Conservation (phyloP, 2,797 vertebrate genomes). For the Microhierax caerulescens region DNA sequence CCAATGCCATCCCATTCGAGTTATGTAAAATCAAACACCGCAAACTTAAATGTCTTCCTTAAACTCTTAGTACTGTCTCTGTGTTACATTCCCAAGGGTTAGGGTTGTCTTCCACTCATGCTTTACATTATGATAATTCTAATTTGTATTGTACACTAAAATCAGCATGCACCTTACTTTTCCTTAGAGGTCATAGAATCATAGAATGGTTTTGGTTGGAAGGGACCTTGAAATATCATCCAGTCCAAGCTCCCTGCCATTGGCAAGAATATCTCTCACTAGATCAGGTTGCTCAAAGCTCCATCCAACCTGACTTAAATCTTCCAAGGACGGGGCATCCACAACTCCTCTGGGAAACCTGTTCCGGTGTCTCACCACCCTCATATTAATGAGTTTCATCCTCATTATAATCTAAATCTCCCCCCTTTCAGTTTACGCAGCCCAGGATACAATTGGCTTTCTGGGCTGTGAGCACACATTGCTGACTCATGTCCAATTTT, state of each 20-base stretch:
- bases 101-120: not conserved
- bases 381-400: not conserved
- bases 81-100: not conserved
- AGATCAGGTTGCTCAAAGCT: not conserved
- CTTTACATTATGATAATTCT: not conserved
- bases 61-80: not conserved
- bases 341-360: not conserved
- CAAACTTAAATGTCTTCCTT: not conserved
- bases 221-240: not conserved
- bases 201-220: not conserved
- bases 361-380: not conserved
- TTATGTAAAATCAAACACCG: not conserved
- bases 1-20: not conserved
- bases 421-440: not conserved
- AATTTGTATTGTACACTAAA: not conserved
- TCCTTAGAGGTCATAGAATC: not conserved
- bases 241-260: too few species aligned
- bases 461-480: not conserved
- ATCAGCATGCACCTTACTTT: not conserved
- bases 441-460: not conserved
- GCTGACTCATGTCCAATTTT: not conserved
- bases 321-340: rapidly evolving
- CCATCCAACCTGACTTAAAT: not conserved
- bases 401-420: not conserved
- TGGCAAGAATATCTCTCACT: not conserved